phyloP scores from a whole-genome alignment of 2,888 invertebrate species.

The Scaeva pyrastri region DNA sequence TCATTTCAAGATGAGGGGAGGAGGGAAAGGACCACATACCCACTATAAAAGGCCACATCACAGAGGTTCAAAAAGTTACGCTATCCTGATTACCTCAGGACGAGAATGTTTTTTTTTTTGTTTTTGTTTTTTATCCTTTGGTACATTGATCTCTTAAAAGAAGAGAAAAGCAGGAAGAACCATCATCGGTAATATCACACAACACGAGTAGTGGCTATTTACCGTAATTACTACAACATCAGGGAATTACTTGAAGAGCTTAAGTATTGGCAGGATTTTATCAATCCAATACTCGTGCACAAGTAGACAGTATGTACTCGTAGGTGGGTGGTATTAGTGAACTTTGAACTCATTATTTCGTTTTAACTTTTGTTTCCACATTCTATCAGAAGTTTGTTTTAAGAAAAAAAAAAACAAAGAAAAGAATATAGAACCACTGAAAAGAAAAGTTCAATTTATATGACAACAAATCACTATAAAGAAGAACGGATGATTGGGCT shows the following conservation, averaged over 20 bases:
- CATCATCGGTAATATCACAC: slow-evolving; percentile 19
- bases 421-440: not conserved
- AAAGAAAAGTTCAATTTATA: slow-evolving; percentile 16
- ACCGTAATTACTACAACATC: slow-evolving; percentile 57
- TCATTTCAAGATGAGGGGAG: slow-evolving; percentile 1
- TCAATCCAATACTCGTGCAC: slow-evolving; percentile 1
- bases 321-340: not conserved
- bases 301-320: not conserved
- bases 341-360: slow-evolving; percentile 23
- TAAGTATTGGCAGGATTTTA: slow-evolving; percentile 21
- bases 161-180: not conserved
- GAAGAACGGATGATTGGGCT: slow-evolving; percentile 10
- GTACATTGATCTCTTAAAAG: not conserved
- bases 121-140: not conserved
- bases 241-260: slow-evolving; percentile 19
- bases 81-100: slow-evolving; percentile 30
- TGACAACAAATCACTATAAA: slow-evolving; percentile 41
- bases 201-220: slow-evolving; percentile 53
- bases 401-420: not conserved
- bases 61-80: slow-evolving; percentile 29
- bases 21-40: no score
- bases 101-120: not conserved
- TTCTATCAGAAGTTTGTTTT: slow-evolving; percentile 1
- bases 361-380: slow-evolving; percentile 2
- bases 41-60: slow-evolving; percentile 3